A percentile compares a stretch with the other conserved stretches of the same genome.
These are phyloP conservation scores for Actinernus sp. DNA, from an alignment of 92 coral and sea anemone genomes.

Conservation along the genomic window DNA sequence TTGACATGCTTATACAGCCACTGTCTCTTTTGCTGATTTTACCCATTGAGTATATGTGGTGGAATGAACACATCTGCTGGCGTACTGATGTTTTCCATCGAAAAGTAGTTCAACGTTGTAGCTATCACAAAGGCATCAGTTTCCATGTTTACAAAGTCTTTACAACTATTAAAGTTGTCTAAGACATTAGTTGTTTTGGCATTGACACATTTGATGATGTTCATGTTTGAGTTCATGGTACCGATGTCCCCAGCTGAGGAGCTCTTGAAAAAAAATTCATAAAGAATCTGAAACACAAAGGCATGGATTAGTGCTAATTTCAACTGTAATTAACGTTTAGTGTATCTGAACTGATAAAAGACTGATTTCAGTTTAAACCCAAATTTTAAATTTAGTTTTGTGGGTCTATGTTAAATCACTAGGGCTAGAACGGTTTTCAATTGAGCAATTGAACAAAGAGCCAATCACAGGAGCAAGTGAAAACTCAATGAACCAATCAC, in stretches of 20 bases:
- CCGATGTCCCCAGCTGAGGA: too few species aligned
- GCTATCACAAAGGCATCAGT: conserved; percentile 60
- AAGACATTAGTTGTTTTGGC: conserved; percentile 68
- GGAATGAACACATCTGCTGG: conserved; percentile 39
- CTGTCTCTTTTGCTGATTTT: conserved; percentile 6
- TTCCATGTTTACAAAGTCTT: conserved; percentile 56
- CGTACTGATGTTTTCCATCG: conserved; percentile 16
- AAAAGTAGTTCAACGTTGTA: conserved; percentile 49
- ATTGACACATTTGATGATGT: conserved; percentile 43
- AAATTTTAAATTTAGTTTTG: too few species aligned
- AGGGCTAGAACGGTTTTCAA: too few species aligned
- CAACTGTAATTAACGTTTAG: too few species aligned
- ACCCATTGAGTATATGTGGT: conserved; percentile 13
- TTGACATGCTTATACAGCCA: conserved; percentile 64
- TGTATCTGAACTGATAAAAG: too few species aligned
- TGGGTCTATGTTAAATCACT: too few species aligned
- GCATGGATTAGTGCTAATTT: too few species aligned
- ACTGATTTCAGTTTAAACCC: too few species aligned
- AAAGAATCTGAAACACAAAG: conserved; percentile 20
- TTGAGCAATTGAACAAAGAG: too few species aligned
- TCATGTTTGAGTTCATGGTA: conserved; percentile 66
- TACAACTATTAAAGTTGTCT: conserved; percentile 55
- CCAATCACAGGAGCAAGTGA: too few species aligned
- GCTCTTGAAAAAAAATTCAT: conserved; percentile 8
- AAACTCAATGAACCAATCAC: too few species aligned